These are phyloP conservation scores for Pangasius macronema DNA, from an alignment of 2,797 vertebrate species.

Conservation along the genomic window DNA sequence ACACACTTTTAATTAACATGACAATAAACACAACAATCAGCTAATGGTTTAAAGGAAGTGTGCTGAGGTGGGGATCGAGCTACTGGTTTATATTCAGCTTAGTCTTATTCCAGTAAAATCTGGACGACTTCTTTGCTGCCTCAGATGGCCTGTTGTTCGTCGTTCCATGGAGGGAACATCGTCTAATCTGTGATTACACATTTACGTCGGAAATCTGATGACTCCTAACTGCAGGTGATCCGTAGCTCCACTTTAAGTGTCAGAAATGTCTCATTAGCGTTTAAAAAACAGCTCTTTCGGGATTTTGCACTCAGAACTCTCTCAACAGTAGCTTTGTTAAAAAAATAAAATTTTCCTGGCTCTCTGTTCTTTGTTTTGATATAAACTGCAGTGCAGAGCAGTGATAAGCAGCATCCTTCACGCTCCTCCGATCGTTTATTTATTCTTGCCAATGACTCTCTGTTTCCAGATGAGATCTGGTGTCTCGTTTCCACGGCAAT, in stretches of 20 bases:
- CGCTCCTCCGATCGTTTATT: slow-evolving; percentile 51
- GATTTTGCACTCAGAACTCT: not conserved
- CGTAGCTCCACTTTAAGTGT: not conserved
- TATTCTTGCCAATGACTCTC: slow-evolving; percentile 41
- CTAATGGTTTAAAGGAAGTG: not conserved
- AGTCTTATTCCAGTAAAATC: too few species aligned
- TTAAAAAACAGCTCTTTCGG: not conserved
- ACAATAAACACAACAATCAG: not conserved
- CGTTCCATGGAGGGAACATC: not conserved
- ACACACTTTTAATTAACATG: too few species aligned
- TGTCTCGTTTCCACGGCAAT: slow-evolving; percentile 62
- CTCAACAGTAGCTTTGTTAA: not conserved
- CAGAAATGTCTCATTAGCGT: not conserved
- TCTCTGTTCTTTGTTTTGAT: not conserved
- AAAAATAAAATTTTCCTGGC: not conserved
- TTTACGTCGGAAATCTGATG: not conserved
- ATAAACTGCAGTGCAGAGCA: slow-evolving; percentile 1
- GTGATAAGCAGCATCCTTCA: slow-evolving; percentile 27
- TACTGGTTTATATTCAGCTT: not conserved
- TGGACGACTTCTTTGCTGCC: too few species aligned
- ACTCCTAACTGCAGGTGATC: not conserved
- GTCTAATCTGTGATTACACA: not conserved
- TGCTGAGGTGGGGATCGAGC: not conserved
- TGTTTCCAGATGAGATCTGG: slow-evolving; percentile 58
- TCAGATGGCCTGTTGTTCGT: not conserved